These are phyloP conservation scores for Ips typographus DNA, from an alignment of 1,140 invertebrate genomes.

Conservation along the genomic window DNA sequence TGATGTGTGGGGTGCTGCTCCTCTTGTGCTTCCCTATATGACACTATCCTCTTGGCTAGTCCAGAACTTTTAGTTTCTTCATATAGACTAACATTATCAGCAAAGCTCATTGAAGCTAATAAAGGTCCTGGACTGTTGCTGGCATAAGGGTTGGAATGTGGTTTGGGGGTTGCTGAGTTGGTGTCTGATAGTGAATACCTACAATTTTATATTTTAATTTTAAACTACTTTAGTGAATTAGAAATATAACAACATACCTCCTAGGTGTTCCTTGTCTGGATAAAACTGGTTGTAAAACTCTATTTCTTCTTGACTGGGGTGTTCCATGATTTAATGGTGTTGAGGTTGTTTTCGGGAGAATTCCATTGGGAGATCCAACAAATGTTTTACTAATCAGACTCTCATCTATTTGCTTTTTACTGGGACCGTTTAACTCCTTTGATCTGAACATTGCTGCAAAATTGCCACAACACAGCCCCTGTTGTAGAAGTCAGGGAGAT, in stretches of 20 bases:
- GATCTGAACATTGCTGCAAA: conserved; percentile 23
- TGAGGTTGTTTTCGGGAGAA: conserved; percentile 37
- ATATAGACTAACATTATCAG: conserved; percentile 47
- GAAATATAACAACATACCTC: conserved; percentile 29
- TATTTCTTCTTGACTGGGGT: conserved; percentile 9
- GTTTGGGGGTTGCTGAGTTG: conserved; percentile 19
- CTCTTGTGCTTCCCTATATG: conserved; percentile 49
- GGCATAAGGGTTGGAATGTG: conserved; percentile 7
- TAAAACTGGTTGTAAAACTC: conserved; percentile 25
- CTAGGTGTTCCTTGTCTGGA: conserved; percentile 26
- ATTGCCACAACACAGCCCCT: too few relatives aligned
- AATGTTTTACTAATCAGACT: background rate
- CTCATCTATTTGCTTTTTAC: background rate
- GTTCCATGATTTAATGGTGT: conserved; percentile 32
- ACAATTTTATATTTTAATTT: conserved; percentile 19
- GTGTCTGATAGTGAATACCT: conserved; percentile 43
- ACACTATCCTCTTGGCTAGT: conserved; percentile 51
- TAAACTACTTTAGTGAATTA: conserved; percentile 4
- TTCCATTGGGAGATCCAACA: conserved; percentile 11
- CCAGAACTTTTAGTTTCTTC: conserved; percentile 55
- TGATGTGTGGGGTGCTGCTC: conserved; percentile 39
- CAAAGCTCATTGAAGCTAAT: conserved; percentile 42
- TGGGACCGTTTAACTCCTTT: conserved; percentile 19
- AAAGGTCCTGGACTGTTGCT: conserved; percentile 41
- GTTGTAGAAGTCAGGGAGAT: too few relatives aligned